Conservation (phyloP, 2,888 invertebrate genomes). For the Hypselothyrea guttata region DNA sequence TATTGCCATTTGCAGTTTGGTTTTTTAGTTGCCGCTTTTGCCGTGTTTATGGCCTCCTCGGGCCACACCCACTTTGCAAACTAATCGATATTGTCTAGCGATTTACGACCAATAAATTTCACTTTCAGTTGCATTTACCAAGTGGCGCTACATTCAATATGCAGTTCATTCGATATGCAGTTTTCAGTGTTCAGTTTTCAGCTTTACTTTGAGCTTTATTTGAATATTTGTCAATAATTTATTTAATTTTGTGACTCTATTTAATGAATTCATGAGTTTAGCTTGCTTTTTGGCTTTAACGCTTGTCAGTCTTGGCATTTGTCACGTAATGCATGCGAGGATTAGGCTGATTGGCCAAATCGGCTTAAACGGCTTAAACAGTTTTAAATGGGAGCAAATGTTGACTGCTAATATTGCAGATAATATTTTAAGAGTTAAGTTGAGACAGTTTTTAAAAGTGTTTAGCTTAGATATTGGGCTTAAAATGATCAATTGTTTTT, state of each 20-base stretch:
- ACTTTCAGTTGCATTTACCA: conserved; percentile 65
- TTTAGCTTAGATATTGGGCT: too few relatives aligned
- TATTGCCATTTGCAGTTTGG: conserved; percentile 27
- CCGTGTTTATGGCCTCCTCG: conserved; percentile 54
- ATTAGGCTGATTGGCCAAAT: conserved; percentile 25
- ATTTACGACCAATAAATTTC: conserved; percentile 72
- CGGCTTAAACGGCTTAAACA: conserved; percentile 27
- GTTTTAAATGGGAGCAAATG: conserved; percentile 9
- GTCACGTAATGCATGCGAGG: conserved; percentile 26
- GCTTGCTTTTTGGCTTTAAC: conserved; percentile 1
- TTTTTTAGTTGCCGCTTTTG: conserved; percentile 58
- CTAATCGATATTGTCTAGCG: conserved; percentile 73
- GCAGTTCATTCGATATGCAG: conserved; percentile 5
- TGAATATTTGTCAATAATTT: conserved; percentile 67
- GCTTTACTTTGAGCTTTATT: conserved; percentile 42
- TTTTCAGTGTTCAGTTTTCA: not conserved
- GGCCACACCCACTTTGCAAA: conserved; percentile 69
- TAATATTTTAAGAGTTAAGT: too few relatives aligned
- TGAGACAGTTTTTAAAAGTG: too few relatives aligned
- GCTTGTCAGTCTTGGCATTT: conserved; percentile 43
- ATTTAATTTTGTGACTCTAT: conserved; percentile 63
- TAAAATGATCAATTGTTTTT: too few relatives aligned
- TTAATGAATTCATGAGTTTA: conserved; percentile 38
- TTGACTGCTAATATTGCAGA: conserved; percentile 16
- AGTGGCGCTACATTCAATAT: conserved; percentile 42